Percentiles rank a stretch among this genome's conserved stretches.
phyloP scores from a whole-genome alignment of 2,113 vertebrate genomes.

The Larimichthys polyactis region DNA sequence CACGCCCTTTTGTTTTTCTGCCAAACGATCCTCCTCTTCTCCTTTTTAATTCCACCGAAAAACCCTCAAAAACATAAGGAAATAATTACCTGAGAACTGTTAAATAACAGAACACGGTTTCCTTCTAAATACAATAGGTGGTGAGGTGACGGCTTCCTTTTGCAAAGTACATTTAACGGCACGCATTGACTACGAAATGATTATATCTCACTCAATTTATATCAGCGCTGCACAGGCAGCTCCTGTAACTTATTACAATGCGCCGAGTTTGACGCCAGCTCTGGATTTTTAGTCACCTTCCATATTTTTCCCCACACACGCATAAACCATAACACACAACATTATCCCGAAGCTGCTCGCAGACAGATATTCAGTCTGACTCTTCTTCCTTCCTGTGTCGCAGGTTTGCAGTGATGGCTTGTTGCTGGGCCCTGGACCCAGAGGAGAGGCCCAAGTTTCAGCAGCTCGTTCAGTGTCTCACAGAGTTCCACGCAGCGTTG shows the following conservation, averaged over 20 bases:
- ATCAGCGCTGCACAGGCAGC: conserved; percentile 50
- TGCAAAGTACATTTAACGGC: conserved; percentile 26
- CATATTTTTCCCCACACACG: not conserved
- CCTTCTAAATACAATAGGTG: conserved; percentile 67
- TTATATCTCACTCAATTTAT: conserved; percentile 29
- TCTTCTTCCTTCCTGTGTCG: not conserved
- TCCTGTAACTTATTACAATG: conserved; percentile 10
- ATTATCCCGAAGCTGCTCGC: not conserved
- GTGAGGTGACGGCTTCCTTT: conserved; percentile 45
- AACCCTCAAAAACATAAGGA: not conserved
- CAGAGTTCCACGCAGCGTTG: conserved; percentile 96
- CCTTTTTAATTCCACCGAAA: not conserved
- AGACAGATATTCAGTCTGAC: not conserved
- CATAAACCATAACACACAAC: no score
- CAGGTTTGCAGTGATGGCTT: conserved; percentile 99
- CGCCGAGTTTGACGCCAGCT: not conserved
- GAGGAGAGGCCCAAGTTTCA: conserved; percentile 99
- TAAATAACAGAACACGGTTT: conserved; percentile 22
- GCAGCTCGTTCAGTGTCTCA: conserved; percentile 98
- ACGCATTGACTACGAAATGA: conserved; percentile 21
- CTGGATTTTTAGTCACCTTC: not conserved
- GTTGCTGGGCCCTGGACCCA: conserved; percentile 97
- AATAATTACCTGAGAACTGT: conserved; percentile 47
- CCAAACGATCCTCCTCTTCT: no score
- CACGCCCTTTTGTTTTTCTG: no score